Base-by-base conservation (phyloP, 2,888 invertebrate genomes). In the Limenitis camilla region DNA sequence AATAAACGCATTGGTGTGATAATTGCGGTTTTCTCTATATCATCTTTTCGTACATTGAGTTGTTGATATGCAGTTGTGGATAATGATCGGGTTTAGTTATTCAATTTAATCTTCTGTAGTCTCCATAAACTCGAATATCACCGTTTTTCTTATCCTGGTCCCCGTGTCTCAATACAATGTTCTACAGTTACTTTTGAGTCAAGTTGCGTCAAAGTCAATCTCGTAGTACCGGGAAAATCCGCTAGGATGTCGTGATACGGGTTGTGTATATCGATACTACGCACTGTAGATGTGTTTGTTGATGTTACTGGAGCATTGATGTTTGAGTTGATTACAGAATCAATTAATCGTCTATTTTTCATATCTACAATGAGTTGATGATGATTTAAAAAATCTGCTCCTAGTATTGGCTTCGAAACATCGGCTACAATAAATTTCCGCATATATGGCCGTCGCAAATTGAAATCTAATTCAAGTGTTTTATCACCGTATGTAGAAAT, bases 31-130 rank as follows among this genome's bases (percentile, higher is more conserved):
- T 58, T 61, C 19, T 55, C 52, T 5, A 56, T 53, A 28, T 58
- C 59, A 9, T 49, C 49, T 48, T 54, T 52, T 1, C 27, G 6
- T 1, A 62, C 55, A 5, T 30, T 40, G 0, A 61, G 10, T 52
- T 59, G 59, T 48, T 60, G 56, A 45, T 60, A 61, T 3, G 60
- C 57, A 10, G 63, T 8, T 72, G 53, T 0, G 75, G 72, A 49
- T 74, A 72, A 1, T 69, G 38, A 45, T 76, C 71, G 0, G 68
- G 68, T n/a, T 60, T 55, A 9, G 40, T 54, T n/a, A 40, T 40
- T 7, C 36, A 39, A 44, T 45, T 53, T 2, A 49, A 46, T 35
- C 42, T 10, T 7, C 46, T 28, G 28, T 49, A 52, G n/a, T 58
- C 51, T 4, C 53, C 50, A 10, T 36, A 49, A 4, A 50, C 50